Evolutionary conservation across 2,797 vertebrate species (phyloP).

Genomic region (Synaphobranchus kaupii): DNA sequence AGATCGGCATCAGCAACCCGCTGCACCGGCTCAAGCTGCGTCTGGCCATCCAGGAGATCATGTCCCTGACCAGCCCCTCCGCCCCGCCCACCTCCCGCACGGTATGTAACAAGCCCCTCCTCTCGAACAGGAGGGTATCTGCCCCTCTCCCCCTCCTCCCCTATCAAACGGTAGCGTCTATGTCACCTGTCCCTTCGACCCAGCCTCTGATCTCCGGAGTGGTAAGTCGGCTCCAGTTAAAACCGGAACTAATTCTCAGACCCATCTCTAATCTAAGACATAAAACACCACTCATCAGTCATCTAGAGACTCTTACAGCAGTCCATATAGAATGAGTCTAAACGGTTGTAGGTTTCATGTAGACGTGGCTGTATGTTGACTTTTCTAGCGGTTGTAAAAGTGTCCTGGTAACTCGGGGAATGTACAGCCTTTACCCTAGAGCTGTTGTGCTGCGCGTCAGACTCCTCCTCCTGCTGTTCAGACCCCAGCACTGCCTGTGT

Average conservation of each 20-base stretch:
- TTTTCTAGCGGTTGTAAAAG: neutral
- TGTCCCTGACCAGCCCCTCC: constrained; percentile 95
- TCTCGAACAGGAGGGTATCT: neutral
- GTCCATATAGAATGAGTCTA: neutral
- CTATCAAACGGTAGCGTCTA: neutral
- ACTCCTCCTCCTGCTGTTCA: neutral
- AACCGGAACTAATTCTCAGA: neutral
- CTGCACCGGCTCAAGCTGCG: constrained; percentile 91
- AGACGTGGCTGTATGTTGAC: neutral
- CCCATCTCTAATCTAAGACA: neutral
- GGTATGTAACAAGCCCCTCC: constrained; percentile 76
- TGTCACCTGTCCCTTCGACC: neutral
- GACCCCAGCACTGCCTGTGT: neutral
- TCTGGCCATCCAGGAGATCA: constrained; percentile 96
- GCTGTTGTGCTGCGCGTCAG: neutral
- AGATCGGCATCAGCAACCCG: constrained; percentile 96
- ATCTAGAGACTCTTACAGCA: neutral
- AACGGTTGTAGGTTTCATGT: neutral
- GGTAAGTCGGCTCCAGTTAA: too few species aligned
- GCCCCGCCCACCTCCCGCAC: constrained; percentile 94
- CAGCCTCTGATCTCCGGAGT: neutral
- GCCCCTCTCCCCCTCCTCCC: neutral
- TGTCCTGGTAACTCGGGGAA: neutral
- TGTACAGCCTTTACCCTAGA: neutral
- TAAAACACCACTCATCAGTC: too few species aligned